Conservation (phyloP, 2,888 invertebrate species). For the Phaonia tiefii region DNA sequence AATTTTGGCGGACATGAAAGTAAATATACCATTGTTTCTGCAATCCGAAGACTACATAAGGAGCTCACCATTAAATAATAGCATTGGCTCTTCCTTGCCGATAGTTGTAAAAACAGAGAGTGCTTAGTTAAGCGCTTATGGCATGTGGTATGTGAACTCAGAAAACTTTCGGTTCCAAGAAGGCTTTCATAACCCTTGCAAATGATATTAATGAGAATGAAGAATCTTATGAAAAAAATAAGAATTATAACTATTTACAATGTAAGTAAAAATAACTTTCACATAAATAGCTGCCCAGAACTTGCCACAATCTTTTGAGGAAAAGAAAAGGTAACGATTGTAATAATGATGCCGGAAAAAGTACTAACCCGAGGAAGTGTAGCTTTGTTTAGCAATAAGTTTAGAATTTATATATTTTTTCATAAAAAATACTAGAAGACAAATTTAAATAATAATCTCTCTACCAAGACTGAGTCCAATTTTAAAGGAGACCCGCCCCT, state of each 20-base stretch:
- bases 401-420: conserved; percentile 31
- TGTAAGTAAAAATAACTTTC: conserved; percentile 25
- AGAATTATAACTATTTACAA: conserved; percentile 50
- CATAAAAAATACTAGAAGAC: conserved; percentile 51
- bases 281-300: conserved; percentile 58
- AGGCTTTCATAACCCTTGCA: conserved; percentile 63
- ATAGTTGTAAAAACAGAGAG: conserved; percentile 80
- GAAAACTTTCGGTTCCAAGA: conserved; percentile 63
- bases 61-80: conserved; percentile 74
- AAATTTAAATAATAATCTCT: conserved; percentile 74
- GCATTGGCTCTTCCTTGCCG: conserved; percentile 75
- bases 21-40: conserved; percentile 77
- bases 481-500: conserved; percentile 68
- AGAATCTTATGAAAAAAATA: conserved; percentile 8
- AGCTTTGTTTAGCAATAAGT: conserved; percentile 60
- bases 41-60: conserved; percentile 77
- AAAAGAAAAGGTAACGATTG: conserved; percentile 46
- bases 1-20: conserved; percentile 77
- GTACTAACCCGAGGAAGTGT: conserved; percentile 55
- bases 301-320: conserved; percentile 59
- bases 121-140: conserved; percentile 74
- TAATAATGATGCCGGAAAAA: conserved; percentile 25
- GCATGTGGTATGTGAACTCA: conserved; percentile 64
- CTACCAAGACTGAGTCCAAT: conserved; percentile 81
- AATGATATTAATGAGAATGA: conserved; percentile 60